Evolutionary conservation across 2,888 invertebrate genomes (phyloP).

Genomic region (Hymenopus coronatus): DNA sequence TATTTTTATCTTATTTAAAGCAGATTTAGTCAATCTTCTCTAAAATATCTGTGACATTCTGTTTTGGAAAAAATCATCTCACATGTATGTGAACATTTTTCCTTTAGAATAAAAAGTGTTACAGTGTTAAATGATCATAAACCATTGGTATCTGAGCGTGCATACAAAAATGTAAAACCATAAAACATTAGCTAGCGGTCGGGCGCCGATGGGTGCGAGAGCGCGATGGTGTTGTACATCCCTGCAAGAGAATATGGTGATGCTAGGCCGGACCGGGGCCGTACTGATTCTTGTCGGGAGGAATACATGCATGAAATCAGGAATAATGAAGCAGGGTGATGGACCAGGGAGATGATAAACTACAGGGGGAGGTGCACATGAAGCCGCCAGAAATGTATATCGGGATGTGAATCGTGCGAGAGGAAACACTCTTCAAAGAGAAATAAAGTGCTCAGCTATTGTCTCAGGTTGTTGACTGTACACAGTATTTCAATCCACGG

Average conservation of each 20-base stretch:
- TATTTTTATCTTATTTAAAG: too few relatives aligned
- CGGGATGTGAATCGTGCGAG: neutral
- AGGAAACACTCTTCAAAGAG: neutral
- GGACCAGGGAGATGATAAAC: neutral
- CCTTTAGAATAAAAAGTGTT: too few relatives aligned
- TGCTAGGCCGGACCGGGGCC: neutral
- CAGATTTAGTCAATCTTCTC: too few relatives aligned
- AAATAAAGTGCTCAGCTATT: neutral
- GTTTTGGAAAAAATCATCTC: too few relatives aligned
- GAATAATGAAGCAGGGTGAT: neutral
- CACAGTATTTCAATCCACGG: too few relatives aligned
- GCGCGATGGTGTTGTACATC: neutral
- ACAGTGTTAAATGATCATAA: too few relatives aligned
- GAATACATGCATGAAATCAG: constrained; percentile 6
- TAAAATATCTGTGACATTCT: too few relatives aligned
- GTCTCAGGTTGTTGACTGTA: neutral
- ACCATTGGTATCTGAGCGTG: too few relatives aligned
- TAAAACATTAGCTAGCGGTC: too few relatives aligned
- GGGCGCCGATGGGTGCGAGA: too few relatives aligned
- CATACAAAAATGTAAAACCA: too few relatives aligned
- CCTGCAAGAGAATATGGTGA: neutral
- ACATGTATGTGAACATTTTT: too few relatives aligned
- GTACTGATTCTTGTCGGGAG: neutral
- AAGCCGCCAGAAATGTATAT: neutral
- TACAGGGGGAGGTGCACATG: neutral